Evolutionary conservation across 1,140 invertebrate species (phyloP), one percentile per base, ranked within the genome.

Genomic region (Tetraneura akinire): DNA sequence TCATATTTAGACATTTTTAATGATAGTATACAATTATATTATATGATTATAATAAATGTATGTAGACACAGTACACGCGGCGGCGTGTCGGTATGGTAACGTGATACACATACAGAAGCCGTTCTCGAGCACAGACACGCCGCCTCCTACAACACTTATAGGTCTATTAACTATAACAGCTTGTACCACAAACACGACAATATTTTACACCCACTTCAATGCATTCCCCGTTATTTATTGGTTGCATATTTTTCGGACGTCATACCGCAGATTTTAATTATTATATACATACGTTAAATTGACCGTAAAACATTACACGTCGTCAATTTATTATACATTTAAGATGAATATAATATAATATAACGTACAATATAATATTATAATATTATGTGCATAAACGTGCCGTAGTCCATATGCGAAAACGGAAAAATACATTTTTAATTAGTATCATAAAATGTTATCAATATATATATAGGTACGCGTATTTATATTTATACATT

Each of bases 241-340:
- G 32, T 66, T 42, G 18, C 32, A 64, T 37, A 64, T 64, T 64
- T 64, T 37, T 64, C 18, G 32, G 62, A 64, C 62, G n/a, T 64
- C n/a, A 37, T 64, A 64, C 37, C 62, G n/a, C 62, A 11, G 62
- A 32, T 64, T 64, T 64, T 64, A 64, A 64, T 64, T 64, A 64
- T n/a, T n/a, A n/a, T n/a, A n/a, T n/a, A n/a, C n/a, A n/a, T 37
- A 37, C 62, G 18, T 37, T 64, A 64, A 64, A 64, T 37, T 37
- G 16, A 42, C 62, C 62, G 62, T 64, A 64, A 37, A 64, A 37
- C 62, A 8, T 42, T 64, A 32, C 32, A 64, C 32, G 32, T 37
- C 32, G 32, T 37, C 32, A 37, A 37, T 37, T 37, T 37, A n/a
- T n/a, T n/a, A 37, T 37, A 37, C 32, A 8, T 37, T 37, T 37